These are phyloP conservation scores for Epizoanthus scotinus DNA, from an alignment of 92 coral and sea anemone species.

Conservation along the genomic window DNA sequence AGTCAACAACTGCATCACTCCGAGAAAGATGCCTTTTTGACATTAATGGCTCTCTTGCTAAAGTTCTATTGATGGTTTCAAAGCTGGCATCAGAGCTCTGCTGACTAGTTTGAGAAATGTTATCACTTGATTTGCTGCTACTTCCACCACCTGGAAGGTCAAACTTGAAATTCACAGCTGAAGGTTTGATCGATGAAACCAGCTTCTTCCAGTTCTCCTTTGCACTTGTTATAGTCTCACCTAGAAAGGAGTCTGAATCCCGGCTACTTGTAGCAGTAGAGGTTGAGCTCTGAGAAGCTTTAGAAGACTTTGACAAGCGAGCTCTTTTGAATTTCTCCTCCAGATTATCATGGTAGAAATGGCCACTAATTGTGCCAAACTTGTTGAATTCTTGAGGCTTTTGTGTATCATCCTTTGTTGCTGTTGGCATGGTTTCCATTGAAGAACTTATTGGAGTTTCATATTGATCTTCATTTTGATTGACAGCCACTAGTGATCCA, in stretches of 20 bases:
- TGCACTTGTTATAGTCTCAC: constrained; percentile 69
- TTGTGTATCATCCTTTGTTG: not conserved
- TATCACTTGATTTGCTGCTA: constrained; percentile 57
- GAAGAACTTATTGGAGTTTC: not conserved
- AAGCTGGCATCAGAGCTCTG: constrained; percentile 24
- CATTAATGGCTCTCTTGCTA: not conserved
- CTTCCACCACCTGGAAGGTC: constrained; percentile 48
- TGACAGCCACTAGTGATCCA: not conserved
- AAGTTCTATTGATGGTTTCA: constrained; percentile 28
- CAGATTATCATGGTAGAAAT: constrained; percentile 6
- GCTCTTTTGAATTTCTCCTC: constrained; percentile 3
- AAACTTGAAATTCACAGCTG: constrained; percentile 47
- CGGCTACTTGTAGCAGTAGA: constrained; percentile 17
- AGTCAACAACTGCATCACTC: constrained; percentile 67
- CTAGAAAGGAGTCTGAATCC: constrained; percentile 66
- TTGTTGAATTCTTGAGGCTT: not conserved
- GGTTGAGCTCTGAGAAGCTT: constrained; percentile 15
- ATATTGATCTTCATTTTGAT: not conserved
- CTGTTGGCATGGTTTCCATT: not conserved
- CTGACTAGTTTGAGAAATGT: not conserved
- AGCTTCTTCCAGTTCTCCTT: constrained; percentile 62
- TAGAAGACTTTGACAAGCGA: constrained; percentile 13
- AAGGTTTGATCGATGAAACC: constrained; percentile 71
- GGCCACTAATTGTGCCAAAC: not conserved
- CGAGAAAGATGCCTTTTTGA: constrained; percentile 63